Evolutionary conservation across 2,113 vertebrate genomes (phyloP).

Genomic region (Atrichornis clamosus): DNA sequence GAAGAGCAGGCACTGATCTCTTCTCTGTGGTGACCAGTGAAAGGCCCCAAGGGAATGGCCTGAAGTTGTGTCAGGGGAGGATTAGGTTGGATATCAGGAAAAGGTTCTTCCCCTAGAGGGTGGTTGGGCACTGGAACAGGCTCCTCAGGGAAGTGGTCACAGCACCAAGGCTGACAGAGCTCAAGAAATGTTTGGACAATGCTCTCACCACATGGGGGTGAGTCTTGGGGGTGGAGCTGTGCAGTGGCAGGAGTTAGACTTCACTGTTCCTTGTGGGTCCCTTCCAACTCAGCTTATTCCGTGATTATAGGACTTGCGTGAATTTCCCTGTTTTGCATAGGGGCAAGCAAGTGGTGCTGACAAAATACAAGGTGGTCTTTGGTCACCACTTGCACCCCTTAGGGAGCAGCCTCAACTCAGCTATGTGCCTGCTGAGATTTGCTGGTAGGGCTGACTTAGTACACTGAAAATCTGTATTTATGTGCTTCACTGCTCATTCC

Average conservation of each 20-base stretch:
- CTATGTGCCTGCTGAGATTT: background rate
- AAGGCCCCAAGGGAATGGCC: too few species aligned
- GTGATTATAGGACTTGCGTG: background rate
- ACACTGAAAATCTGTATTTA: background rate
- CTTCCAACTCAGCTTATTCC: background rate
- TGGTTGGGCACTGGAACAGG: too few species aligned
- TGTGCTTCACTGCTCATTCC: background rate
- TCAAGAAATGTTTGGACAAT: too few species aligned
- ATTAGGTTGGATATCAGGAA: too few species aligned
- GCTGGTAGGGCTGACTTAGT: background rate
- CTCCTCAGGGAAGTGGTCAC: too few species aligned
- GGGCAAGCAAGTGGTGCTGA: background rate
- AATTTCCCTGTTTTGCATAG: background rate
- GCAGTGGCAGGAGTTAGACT: background rate
- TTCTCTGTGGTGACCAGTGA: too few species aligned
- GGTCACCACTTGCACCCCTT: rapidly evolving
- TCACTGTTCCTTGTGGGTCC: background rate
- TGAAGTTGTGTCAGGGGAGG: too few species aligned
- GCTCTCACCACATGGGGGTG: too few species aligned
- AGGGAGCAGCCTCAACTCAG: background rate
- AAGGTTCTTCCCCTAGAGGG: too few species aligned
- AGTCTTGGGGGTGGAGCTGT: too few species aligned
- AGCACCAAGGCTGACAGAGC: too few species aligned
- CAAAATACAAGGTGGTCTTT: rapidly evolving
- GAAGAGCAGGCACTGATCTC: too few species aligned